Conservation (phyloP, 2,888 invertebrate species). For the Nemurella pictetii region DNA sequence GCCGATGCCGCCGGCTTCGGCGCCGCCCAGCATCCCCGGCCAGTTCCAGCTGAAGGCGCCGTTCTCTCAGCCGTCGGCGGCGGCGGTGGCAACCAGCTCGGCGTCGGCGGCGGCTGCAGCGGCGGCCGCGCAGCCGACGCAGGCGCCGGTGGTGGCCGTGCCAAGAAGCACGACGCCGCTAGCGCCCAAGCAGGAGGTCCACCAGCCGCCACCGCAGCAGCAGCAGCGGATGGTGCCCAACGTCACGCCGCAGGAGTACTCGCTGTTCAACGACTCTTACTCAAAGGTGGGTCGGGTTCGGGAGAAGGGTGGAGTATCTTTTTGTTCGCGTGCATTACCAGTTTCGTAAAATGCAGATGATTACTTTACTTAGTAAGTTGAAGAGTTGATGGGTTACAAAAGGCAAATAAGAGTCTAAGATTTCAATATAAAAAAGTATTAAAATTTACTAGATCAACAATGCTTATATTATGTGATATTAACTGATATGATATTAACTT, state of each 20-base stretch:
- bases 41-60: slow-evolving; percentile 43
- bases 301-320: too few species aligned
- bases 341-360: too few species aligned
- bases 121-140: slow-evolving; percentile 47
- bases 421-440: too few species aligned
- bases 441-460: too few species aligned
- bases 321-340: too few species aligned
- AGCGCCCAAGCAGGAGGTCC: slow-evolving; percentile 24
- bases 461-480: too few species aligned
- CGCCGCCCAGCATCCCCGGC: slow-evolving; percentile 48
- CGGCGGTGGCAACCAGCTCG: background rate
- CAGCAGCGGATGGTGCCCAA: slow-evolving; percentile 34
- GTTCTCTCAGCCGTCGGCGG: slow-evolving; percentile 32
- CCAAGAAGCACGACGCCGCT: slow-evolving; percentile 46
- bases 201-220: slow-evolving; percentile 40
- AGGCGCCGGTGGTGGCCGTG: slow-evolving; percentile 22
- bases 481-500: too few species aligned
- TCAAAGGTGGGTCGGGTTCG: slow-evolving; percentile 59
- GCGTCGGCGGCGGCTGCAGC: background rate
- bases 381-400: too few species aligned
- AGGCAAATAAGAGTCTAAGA: too few species aligned
- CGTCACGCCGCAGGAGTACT: slow-evolving; percentile 72
- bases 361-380: too few species aligned
- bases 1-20: slow-evolving; percentile 50
- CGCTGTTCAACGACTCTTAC: slow-evolving; percentile 81